These are phyloP conservation scores for Phocoena phocoena DNA, from an alignment of 2,113 vertebrate genomes.

Conservation along the genomic window DNA sequence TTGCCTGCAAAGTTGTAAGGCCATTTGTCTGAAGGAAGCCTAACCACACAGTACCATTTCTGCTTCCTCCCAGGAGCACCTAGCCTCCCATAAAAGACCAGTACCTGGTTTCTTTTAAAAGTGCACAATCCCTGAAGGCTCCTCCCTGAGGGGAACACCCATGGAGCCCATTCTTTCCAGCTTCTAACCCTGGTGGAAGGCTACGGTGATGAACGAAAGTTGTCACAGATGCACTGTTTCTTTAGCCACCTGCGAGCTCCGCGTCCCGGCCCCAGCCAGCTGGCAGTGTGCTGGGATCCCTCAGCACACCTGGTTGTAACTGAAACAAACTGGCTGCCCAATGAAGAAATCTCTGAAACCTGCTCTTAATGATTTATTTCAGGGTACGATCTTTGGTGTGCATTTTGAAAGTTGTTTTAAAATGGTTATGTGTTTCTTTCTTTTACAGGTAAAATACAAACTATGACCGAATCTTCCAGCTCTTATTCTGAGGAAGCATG, in stretches of 20 bases:
- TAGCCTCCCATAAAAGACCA: neutral
- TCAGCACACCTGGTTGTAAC: conserved; percentile 78
- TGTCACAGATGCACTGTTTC: conserved; percentile 76
- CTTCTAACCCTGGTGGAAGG: conserved; percentile 27
- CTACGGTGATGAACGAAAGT: conserved; percentile 66
- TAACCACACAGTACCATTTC: neutral
- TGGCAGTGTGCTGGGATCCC: conserved; percentile 68
- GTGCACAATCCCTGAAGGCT: conserved; percentile 19
- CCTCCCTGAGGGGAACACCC: conserved; percentile 55
- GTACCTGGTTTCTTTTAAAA: conserved; percentile 14
- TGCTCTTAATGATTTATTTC: conserved; percentile 69
- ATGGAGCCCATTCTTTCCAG: conserved; percentile 62
- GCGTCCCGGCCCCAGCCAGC: conserved; percentile 39
- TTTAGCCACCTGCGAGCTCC: conserved; percentile 62
- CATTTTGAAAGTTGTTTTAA: conserved; percentile 42
- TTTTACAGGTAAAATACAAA: conserved; percentile 56
- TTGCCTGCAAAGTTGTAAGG: conserved; percentile 8
- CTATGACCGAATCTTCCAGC: neutral
- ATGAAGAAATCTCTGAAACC: conserved; percentile 72
- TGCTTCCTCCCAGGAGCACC: neutral
- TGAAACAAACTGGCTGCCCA: conserved; percentile 70
- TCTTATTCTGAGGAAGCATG: neutral
- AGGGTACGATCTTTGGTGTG: conserved; percentile 23
- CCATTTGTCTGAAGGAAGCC: neutral
- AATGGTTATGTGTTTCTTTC: neutral